Evolutionary conservation across 2,888 invertebrate genomes (phyloP), one percentile per base, ranked within the genome.

Genomic region (Rhaphigaster nebulosa): DNA sequence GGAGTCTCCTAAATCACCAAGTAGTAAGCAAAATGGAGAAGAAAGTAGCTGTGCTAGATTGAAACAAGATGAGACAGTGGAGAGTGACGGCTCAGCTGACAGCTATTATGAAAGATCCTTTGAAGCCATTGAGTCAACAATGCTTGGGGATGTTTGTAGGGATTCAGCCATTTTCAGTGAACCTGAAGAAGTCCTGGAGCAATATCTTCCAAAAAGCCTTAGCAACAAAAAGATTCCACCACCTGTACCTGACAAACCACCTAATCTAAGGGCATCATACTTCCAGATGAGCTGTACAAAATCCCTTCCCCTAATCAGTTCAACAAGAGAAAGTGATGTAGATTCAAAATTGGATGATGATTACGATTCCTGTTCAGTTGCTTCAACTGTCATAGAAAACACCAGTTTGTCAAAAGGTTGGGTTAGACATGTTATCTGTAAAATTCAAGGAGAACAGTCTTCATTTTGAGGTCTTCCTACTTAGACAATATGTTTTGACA

Each of bases 101-200:
- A 96, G 96, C 92, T 97, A 95, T 93, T 97, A 97, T 93, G 97
- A 97, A 93, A 95, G 96, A 92, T 96, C 96, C 0, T 96, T 96
- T 93, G 96, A 96, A 93, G 96, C 95, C 60, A 96, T 97, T 60
- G 97, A 97, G 93, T 96, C 96, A 91, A 95, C 96, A 60, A 93
- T 95, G 90, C 95, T 95, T 91, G 95, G 94, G 56, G 96, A 95
- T 95, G 92, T 96, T 96, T 92, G 95, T 95, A 95, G 97, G 93
- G 97, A 97, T 93, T 97, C 97, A 90, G 97, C 97, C 92, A 96
- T 97, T 92, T 97, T 97, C 93, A 97, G 97, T 92, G 97, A 97
- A 93, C 95, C 95, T 92, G 96, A 96, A 91, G 96, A 96, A 87
- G 76, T 91, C 65, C 91, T 92, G 65, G 91, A 92, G 94, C 88